Conservation (phyloP, 2,113 vertebrate species). For the Tachuris rubrigastra region DNA sequence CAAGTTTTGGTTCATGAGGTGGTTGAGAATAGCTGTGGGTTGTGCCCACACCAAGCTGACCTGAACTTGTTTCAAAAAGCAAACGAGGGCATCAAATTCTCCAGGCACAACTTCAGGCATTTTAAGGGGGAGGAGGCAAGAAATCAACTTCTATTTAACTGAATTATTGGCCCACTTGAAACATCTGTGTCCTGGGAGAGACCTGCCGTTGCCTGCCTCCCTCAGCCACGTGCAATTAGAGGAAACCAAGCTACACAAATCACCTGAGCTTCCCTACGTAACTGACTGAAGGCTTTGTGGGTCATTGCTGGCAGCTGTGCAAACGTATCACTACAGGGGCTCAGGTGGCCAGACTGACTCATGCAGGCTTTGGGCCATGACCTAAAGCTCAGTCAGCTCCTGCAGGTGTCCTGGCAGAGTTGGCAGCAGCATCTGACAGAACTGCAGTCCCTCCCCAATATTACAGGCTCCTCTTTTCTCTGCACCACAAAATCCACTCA, state of each 20-base stretch:
- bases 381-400: neutral
- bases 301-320: fast-evolving
- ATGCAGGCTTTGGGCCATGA: neutral
- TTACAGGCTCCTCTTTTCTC: neutral
- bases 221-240: fast-evolving
- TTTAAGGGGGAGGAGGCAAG: neutral
- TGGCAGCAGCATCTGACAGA: neutral
- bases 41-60: neutral
- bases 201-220: neutral
- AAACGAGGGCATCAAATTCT: neutral
- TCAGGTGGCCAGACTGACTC: neutral
- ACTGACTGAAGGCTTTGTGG: neutral
- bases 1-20: fast-evolving
- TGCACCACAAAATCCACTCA: neutral
- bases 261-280: neutral
- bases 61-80: neutral
- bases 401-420: neutral
- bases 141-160: neutral
- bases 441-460: neutral
- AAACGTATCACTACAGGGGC: neutral
- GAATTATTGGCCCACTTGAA: neutral
- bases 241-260: neutral
- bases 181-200: neutral
- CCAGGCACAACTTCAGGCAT: neutral
- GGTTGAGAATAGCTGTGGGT: neutral